A percentile compares a stretch with the other conserved stretches of the same genome.
These are phyloP conservation scores for Saguinus oedipus DNA, from an alignment of 2,797 vertebrate species.

Conservation along the genomic window DNA sequence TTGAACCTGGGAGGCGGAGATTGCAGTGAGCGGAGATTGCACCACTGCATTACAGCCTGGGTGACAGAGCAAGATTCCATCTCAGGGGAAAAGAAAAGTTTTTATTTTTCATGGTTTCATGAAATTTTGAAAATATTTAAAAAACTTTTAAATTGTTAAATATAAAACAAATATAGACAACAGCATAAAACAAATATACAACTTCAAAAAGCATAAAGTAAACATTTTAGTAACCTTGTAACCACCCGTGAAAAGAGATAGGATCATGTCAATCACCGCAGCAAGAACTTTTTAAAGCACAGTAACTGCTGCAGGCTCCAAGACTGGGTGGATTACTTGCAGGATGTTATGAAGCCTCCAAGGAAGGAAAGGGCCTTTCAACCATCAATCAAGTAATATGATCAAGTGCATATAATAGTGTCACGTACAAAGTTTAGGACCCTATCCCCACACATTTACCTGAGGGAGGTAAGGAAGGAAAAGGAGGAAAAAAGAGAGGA, in stretches of 20 bases:
- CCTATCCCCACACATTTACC: neutral
- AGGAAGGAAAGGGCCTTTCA: neutral
- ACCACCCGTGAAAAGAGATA: neutral
- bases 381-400: neutral
- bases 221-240: neutral
- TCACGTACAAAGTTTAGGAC: neutral
- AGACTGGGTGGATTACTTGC: neutral
- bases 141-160: neutral
- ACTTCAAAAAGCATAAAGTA: neutral
- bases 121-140: neutral
- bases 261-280: neutral
- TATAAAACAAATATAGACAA: neutral
- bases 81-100: neutral
- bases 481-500: neutral
- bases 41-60: no score
- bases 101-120: neutral
- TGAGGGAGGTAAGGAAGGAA: neutral
- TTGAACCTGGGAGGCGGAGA: no score
- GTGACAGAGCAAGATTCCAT: no score
- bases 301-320: neutral
- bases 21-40: no score
- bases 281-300: neutral
- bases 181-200: neutral
- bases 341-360: neutral
- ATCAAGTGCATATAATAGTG: neutral